A percentile compares a stretch with the other conserved stretches of the same genome.
Conservation (phyloP, 1,140 invertebrate species). For the Elysia chlorotica region DNA sequence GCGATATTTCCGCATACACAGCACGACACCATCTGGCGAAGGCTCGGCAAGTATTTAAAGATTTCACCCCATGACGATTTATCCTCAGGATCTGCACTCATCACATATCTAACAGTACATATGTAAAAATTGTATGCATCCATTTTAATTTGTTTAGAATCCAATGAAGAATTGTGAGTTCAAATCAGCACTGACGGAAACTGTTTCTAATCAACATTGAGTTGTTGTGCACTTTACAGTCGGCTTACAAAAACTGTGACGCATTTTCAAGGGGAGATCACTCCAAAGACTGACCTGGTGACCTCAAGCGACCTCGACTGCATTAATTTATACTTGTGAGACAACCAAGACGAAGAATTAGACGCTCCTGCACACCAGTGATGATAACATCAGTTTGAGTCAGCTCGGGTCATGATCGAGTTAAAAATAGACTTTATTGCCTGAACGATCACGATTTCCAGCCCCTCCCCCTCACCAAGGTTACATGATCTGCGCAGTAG, state of each 20-base stretch:
- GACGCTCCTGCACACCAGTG: too few species aligned
- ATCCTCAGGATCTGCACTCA: constrained; percentile 74
- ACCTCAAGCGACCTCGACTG: too few species aligned
- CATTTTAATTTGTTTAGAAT: constrained; percentile 64
- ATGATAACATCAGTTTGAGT: too few species aligned
- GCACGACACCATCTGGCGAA: constrained; percentile 85
- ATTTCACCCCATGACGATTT: constrained; percentile 78
- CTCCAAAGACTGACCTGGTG: too few species aligned
- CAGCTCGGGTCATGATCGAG: too few species aligned
- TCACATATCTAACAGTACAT: constrained; percentile 78
- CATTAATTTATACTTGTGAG: too few species aligned
- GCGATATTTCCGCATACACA: constrained; percentile 85
- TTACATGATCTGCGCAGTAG: too few species aligned
- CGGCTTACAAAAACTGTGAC: neutral
- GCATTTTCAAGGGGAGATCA: neutral
- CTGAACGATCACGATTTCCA: too few species aligned
- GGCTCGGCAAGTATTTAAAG: constrained; percentile 79
- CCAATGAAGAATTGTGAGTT: neutral
- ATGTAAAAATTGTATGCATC: constrained; percentile 84
- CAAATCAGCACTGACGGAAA: neutral
- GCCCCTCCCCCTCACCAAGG: too few species aligned
- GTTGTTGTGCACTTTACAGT: neutral
- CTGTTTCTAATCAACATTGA: neutral
- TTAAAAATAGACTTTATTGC: too few species aligned
- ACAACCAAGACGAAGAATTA: too few species aligned